Evolutionary conservation across 2,113 vertebrate genomes (phyloP).

Genomic region (Elgaria multicarinata): DNA sequence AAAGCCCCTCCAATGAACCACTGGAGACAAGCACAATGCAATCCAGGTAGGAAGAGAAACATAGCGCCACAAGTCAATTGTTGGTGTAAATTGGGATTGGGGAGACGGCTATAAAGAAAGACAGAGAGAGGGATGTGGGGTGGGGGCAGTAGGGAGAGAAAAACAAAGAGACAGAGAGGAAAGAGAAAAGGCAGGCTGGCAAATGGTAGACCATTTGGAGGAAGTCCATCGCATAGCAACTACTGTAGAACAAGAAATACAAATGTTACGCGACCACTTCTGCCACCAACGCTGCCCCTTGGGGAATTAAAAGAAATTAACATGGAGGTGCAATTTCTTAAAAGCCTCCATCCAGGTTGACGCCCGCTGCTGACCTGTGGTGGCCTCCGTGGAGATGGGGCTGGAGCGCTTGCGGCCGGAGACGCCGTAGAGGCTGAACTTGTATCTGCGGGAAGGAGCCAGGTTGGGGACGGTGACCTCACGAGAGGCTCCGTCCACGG

Average conservation of each 20-base stretch:
- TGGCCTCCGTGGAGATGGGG: conserved; percentile 34
- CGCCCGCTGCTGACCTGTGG: conserved; percentile 60
- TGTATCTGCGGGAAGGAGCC: conserved; percentile 63
- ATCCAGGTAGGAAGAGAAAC: no score
- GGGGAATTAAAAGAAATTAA: background rate
- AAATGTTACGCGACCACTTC: background rate
- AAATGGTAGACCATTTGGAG: background rate
- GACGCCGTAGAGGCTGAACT: conserved; percentile 69
- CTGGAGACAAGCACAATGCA: no score
- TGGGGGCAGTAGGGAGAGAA: no score
- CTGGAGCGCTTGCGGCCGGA: conserved; percentile 28
- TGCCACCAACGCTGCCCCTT: background rate
- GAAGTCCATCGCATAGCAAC: background rate
- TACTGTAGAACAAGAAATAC: background rate
- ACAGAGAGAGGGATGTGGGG: background rate
- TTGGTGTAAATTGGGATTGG: background rate
- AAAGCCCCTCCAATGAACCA: no score
- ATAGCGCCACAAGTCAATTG: no score
- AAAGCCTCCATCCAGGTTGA: background rate
- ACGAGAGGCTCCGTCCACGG: conserved; percentile 23
- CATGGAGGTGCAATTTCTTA: background rate
- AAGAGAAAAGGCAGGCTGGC: background rate
- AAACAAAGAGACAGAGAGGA: background rate
- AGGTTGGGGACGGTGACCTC: conserved; percentile 40
- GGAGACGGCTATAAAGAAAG: background rate